phyloP scores from a whole-genome alignment of 2,113 vertebrate species.

The Ardeotis arabs region DNA sequence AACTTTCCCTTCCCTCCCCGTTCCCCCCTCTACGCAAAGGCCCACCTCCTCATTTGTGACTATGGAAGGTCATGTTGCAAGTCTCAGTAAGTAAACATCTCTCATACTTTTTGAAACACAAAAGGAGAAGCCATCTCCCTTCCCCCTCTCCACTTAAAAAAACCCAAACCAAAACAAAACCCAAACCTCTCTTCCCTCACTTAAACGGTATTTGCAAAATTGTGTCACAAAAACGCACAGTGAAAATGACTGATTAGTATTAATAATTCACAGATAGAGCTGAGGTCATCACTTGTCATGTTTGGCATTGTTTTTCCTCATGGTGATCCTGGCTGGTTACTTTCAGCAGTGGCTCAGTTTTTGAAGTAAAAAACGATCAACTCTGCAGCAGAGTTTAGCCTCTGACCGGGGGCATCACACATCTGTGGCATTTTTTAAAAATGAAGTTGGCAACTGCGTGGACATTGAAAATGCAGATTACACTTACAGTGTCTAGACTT shows the following conservation, averaged over 20 bases:
- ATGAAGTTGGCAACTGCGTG: conserved; percentile 77
- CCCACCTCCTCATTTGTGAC: conserved; percentile 68
- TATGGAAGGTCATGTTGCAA: conserved; percentile 52
- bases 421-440: conserved; percentile 79
- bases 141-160: conserved; percentile 33
- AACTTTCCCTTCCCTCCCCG: conserved; percentile 58
- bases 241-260: conserved; percentile 70
- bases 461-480: conserved; percentile 79
- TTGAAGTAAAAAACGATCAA: conserved; percentile 63
- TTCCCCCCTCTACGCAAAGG: conserved; percentile 54
- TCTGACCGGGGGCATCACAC: conserved; percentile 76
- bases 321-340: conserved; percentile 67
- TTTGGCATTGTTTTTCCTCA: conserved; percentile 72
- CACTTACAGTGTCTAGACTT: conserved; percentile 85
- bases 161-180: neutral
- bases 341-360: conserved; percentile 71
- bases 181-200: conserved; percentile 50
- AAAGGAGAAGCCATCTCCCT: neutral
- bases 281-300: conserved; percentile 66
- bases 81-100: conserved; percentile 67
- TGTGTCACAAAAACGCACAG: conserved; percentile 74
- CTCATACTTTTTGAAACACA: conserved; percentile 44
- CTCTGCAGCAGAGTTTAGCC: conserved; percentile 72
- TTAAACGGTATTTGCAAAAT: conserved; percentile 55
- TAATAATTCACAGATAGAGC: conserved; percentile 66